Evolutionary conservation across 2,797 vertebrate genomes (phyloP).

Genomic region (Tolypeutes matacus): DNA sequence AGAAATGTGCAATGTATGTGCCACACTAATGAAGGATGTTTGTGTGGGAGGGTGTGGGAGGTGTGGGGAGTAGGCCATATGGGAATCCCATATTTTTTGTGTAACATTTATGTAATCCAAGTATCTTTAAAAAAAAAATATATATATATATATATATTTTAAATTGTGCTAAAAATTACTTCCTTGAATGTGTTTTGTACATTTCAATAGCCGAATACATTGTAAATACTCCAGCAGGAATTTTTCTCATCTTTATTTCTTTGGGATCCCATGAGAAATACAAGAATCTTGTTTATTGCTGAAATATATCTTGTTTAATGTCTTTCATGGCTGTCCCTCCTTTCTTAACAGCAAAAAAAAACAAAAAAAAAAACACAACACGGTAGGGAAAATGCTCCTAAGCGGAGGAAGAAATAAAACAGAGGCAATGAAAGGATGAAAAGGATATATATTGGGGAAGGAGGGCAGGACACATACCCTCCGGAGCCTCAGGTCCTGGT

Average conservation of each 20-base stretch:
- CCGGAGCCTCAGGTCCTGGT: neutral
- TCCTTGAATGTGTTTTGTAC: constrained; percentile 69
- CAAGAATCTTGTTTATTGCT: constrained; percentile 79
- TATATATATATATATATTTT: too few species aligned
- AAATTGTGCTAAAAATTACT: too few species aligned
- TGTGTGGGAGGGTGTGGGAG: too few species aligned
- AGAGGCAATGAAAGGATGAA: neutral
- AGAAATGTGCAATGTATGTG: too few species aligned
- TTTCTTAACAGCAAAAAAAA: constrained; percentile 43
- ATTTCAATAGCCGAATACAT: constrained; percentile 71
- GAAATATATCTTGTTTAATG: constrained; percentile 80
- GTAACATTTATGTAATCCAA: too few species aligned
- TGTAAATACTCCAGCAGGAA: constrained; percentile 76
- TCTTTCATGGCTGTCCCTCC: constrained; percentile 62
- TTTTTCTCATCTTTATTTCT: constrained; percentile 79
- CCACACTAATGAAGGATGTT: too few species aligned
- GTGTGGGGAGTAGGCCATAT: too few species aligned
- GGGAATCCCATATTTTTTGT: too few species aligned
- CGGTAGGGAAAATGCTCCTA: neutral
- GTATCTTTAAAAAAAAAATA: too few species aligned
- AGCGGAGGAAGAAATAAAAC: constrained; percentile 34
- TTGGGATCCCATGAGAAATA: constrained; percentile 69
- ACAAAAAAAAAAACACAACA: too few species aligned
- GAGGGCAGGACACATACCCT: accelerated
- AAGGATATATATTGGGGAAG: neutral